Percentiles rank a stretch among this genome's conserved stretches.
Conservation (phyloP, 2,113 vertebrate species). For the Dascyllus trimaculatus region DNA sequence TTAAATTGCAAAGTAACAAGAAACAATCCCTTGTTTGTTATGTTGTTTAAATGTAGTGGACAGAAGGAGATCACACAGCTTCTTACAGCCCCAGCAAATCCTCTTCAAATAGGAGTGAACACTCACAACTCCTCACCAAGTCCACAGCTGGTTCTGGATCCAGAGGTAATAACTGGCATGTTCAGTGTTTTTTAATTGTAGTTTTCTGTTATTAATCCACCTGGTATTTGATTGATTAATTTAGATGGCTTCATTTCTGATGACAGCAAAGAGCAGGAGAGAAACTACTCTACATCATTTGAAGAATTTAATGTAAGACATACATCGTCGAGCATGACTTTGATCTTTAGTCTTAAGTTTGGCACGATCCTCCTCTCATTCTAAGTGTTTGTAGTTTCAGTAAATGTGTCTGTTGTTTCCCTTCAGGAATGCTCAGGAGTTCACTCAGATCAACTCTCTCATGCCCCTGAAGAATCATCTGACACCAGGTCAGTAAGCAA, state of each 20-base stretch:
- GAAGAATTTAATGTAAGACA: conserved; percentile 75
- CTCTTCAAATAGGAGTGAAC: conserved; percentile 63
- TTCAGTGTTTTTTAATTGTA: not conserved
- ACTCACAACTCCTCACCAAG: conserved; percentile 36
- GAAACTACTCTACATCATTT: conserved; percentile 66
- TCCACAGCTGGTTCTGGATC: conserved; percentile 61
- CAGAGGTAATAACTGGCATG: conserved; percentile 73
- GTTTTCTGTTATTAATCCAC: not conserved
- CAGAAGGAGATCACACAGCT: conserved; percentile 51
- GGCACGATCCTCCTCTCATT: not conserved
- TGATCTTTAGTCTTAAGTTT: not conserved
- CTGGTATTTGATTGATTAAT: conserved; percentile 30
- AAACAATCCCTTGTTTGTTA: not conserved
- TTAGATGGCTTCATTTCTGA: conserved; percentile 67
- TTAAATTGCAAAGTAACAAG: not conserved
- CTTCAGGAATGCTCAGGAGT: conserved; percentile 58
- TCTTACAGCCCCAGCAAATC: conserved; percentile 65
- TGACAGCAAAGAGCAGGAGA: conserved; percentile 53
- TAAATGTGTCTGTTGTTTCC: conserved; percentile 11
- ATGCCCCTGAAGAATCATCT: conserved; percentile 37
- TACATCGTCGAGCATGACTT: not conserved
- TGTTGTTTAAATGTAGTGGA: conserved; percentile 74
- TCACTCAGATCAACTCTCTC: conserved; percentile 38
- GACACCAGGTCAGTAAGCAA: conserved; percentile 69
- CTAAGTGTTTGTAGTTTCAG: not conserved